Evolutionary conservation across 2,113 vertebrate species (phyloP), one percentile per base, ranked within the genome.

Genomic region (Carassius auratus): DNA sequence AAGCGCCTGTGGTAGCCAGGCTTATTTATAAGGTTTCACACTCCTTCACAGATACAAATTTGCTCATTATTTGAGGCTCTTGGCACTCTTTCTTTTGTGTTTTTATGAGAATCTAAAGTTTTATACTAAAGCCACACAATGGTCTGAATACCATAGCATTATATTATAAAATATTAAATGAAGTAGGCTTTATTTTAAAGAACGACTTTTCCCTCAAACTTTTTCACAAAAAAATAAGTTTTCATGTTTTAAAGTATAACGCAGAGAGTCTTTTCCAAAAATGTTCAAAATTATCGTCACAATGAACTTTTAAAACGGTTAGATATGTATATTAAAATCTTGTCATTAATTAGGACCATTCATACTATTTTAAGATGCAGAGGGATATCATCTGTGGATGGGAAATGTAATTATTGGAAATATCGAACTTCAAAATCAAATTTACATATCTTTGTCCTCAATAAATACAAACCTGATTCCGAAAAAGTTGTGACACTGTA

Each of bases 41-140:
- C 14, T 76, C 52, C 13, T 23, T 80, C 36, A 42, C 77, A 45
- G 77, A 80, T 80, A 80, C 23, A 64, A 23, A 23, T 62, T 14
- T 23, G 19, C 21, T 62, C 76, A 61, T 17, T 50, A 75, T 45
- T 62, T 45, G 10, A 59, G 19, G 5, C 52, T 77, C 74, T 17
- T 50, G 15, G 48, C 3, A 52, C 14, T 9, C 26, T 76, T 55
- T 77, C 17, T 38, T 59, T 36, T 59, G 52, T 38, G 52, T 10
- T 77, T 77, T 19, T 7, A 76, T 55, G 30, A 59, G 76, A 77
- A 26, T 50, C 50, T 74, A 74, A n/a, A 74, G 38, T 45, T 1
- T 45, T 45, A 23, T n/a, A 61, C 21, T 17, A 55, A 76, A n/a
- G 45, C 52, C 7, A 57, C 17, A 36, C 30, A 14, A 71, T 71